Evolutionary conservation across 2,888 invertebrate genomes (phyloP), one percentile per base, ranked within the genome.

Genomic region (Hermodice carunculata): DNA sequence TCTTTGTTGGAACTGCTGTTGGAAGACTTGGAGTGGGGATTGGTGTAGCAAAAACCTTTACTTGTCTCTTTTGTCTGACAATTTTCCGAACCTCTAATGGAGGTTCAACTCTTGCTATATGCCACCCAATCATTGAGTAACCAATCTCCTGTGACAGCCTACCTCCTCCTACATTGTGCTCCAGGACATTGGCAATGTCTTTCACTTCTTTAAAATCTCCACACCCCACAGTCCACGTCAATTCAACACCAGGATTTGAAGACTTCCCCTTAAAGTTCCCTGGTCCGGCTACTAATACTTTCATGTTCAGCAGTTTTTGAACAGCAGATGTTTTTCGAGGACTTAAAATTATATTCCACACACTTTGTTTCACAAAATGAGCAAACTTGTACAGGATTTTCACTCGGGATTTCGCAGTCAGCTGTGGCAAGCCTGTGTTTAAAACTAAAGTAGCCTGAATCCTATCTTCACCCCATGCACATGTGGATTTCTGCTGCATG

Each of bases 311-410:
- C 42, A 60, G 46, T 28, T 26, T 14, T 11, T 19, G 5, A n/a
- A 60, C 43, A 5, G 52, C 32, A 14, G 26, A 29, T 19, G 31
- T 49, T 19, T 26, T 40, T 24, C 24, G 24, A 8, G 51, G 51
- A 3, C 49, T 28, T 17, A 60, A 37, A n/a, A 8, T 2, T 37
- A 63, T 28, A 4, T 34, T 8, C 3, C 6, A 32, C 4, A 72
- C 64, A 44, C 69, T 73, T 43, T 73, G 74, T 26, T 75, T 66
- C 17, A 76, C 51, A 28, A 76, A 76, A 8, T 65, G 56, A 1
- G 74, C 66, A 48, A 70, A 40, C 24, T 63, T 61, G 28, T 31
- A 43, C 2, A 75, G 3, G 11, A 75, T 32, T 1, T 51, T 14
- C 8, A 72, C 43, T 43, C 66, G 63, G 2, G 43, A 37, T 8